Evolutionary conservation across 30 jellyfish, hydroid and myxozoan species (phyloP), one percentile per base, ranked within the genome.

Genomic region (Hydractinia echinata): DNA sequence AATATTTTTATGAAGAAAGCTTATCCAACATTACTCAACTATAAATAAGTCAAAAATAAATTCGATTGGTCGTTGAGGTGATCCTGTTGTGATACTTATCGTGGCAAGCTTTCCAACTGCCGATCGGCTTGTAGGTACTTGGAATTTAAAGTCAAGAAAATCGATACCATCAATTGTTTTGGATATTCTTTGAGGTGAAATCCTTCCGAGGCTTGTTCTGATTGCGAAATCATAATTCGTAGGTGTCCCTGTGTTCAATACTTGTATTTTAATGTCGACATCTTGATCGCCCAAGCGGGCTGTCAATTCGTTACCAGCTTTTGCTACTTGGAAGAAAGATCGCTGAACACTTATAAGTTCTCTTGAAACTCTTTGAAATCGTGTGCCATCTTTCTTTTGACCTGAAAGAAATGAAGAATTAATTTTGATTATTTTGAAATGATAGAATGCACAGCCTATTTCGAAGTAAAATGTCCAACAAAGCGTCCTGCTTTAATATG

Each of bases 221-320:
- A 64, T 44, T 13, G 19, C 39, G 18, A 64, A 64, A 64, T 64
- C 39, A 64, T 64, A 64, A 44, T n/a, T 13, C 7, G 18, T 51
- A 51, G 19, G 19, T 13, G 74, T 44, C 19, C 39, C 7, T 44
- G 74, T 7, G 18, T 64, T 64, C 19, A 64, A 44, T 7, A 64
- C 39, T 13, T 64, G 74, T n/a, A 64, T 64, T 64, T 64, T 64
- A 51, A 64, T 64, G 19, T 44, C 51, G 4, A 51, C 74, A 51
- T 64, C 39, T 51, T 64, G 19, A 7, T 64, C 74, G 19, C 74
- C 39, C 8, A 64, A n/a, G 10, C 39, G 19, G 39, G 39, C 74
- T 6, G 74, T 64, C 8, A 51, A 64, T 64, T 64, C 74, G 74
- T 64, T 64, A n/a, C 74, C 74, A 7, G 74, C 74, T 64, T 64